These are phyloP conservation scores for Octodon degus DNA, from an alignment of 2,113 vertebrate species.

Conservation along the genomic window DNA sequence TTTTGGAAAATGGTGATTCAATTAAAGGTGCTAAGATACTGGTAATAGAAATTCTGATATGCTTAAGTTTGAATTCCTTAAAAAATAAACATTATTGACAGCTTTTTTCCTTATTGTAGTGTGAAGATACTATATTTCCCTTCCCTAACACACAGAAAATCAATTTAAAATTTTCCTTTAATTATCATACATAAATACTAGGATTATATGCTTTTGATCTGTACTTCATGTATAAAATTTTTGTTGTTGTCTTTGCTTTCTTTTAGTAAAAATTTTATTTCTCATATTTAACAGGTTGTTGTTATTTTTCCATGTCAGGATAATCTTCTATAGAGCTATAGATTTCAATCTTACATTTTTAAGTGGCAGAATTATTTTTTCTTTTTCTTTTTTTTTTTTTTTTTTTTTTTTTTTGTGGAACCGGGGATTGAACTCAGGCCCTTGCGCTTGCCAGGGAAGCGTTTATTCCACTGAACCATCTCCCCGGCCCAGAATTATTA, in stretches of 20 bases:
- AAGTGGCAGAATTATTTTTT: neutral
- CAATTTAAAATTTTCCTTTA: slow-evolving; percentile 4
- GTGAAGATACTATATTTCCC: neutral
- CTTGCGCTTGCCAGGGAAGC: no score
- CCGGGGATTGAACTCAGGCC: no score
- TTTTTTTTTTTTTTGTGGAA: no score
- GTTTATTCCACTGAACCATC: no score
- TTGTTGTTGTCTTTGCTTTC: neutral
- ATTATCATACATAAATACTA: neutral
- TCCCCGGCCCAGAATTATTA: neutral
- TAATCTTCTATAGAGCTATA: neutral
- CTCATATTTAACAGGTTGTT: neutral
- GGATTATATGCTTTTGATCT: neutral
- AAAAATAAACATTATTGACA: neutral
- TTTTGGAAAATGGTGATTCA: slow-evolving; percentile 31
- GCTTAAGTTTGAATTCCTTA: neutral
- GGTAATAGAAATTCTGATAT: neutral
- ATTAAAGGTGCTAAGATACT: slow-evolving; percentile 17
- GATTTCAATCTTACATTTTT: neutral
- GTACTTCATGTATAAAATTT: neutral
- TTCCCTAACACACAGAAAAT: slow-evolving; percentile 1
- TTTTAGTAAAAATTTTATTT: slow-evolving; percentile 4
- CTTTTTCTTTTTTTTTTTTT: no score
- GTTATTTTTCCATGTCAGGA: neutral
- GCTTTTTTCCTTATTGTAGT: neutral